These are phyloP conservation scores for Leptatherina wallacei DNA, from an alignment of 2,797 vertebrate genomes.

Conservation along the genomic window DNA sequence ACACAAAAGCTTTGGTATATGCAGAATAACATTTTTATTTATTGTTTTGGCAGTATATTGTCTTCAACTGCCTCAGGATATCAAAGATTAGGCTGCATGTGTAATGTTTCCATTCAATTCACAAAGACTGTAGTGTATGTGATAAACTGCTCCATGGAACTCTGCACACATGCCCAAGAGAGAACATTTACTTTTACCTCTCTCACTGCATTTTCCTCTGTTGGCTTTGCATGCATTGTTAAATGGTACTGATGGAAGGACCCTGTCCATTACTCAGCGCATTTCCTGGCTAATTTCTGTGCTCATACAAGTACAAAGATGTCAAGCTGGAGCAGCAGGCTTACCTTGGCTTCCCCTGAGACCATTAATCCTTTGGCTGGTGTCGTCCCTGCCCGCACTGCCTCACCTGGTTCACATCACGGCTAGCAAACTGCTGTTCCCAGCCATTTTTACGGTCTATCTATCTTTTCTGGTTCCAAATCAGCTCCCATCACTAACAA, in stretches of 20 bases:
- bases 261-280: slow-evolving; percentile 82
- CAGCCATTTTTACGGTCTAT: slow-evolving; percentile 56
- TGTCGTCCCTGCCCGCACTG: slow-evolving; percentile 74
- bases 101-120: slow-evolving; percentile 42
- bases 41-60: slow-evolving; percentile 15
- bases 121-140: slow-evolving; percentile 26
- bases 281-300: slow-evolving; percentile 86
- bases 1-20: neutral
- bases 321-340: slow-evolving; percentile 84
- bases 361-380: slow-evolving; percentile 86
- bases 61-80: neutral
- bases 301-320: slow-evolving; percentile 88
- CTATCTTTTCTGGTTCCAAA: slow-evolving; percentile 74
- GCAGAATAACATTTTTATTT: neutral
- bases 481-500: slow-evolving; percentile 73
- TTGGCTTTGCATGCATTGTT: slow-evolving; percentile 84
- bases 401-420: slow-evolving; percentile 71
- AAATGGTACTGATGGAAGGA: slow-evolving; percentile 84
- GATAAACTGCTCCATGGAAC: slow-evolving; percentile 63
- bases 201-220: slow-evolving; percentile 49
- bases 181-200: slow-evolving; percentile 63
- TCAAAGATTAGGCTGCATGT: neutral
- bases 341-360: slow-evolving; percentile 84
- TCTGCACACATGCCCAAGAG: slow-evolving; percentile 56
- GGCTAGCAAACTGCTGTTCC: slow-evolving; percentile 80